Evolutionary conservation across 2,888 invertebrate genomes (phyloP).

Genomic region (Idaea straminata): DNA sequence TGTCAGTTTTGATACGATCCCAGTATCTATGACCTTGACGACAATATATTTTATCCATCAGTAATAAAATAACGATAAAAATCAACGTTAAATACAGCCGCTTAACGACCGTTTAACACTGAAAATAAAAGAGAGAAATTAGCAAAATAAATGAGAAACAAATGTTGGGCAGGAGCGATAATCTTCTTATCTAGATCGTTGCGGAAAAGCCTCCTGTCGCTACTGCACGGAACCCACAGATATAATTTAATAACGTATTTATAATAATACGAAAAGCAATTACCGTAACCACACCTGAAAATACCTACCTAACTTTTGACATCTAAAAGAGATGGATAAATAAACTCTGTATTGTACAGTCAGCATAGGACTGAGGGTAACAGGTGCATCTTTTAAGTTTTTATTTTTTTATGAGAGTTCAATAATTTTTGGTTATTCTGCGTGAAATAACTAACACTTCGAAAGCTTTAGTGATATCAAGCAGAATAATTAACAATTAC

Average conservation of each 20-base stretch:
- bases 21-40: neutral
- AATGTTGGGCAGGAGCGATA: conserved; percentile 40
- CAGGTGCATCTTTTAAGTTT: too few species aligned
- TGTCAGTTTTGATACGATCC: neutral
- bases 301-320: neutral
- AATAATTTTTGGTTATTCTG: too few species aligned
- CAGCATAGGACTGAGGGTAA: too few species aligned
- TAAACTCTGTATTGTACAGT: too few species aligned
- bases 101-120: conserved; percentile 1
- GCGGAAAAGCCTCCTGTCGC: neutral
- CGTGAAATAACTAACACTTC: too few species aligned
- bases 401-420: too few species aligned
- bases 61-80: neutral
- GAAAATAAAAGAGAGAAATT: conserved; percentile 39
- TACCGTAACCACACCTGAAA: neutral
- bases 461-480: too few species aligned
- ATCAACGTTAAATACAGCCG: neutral
- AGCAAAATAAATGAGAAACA: conserved; percentile 51
- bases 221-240: neutral
- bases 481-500: too few species aligned
- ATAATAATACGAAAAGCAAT: neutral
- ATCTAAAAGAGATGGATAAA: too few species aligned
- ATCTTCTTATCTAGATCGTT: conserved; percentile 53
- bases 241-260: neutral
- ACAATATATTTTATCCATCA: neutral